A percentile compares a stretch with the other conserved stretches of the same genome.
Conservation (phyloP, 2,797 vertebrate species). For the Lacerta viridis region DNA sequence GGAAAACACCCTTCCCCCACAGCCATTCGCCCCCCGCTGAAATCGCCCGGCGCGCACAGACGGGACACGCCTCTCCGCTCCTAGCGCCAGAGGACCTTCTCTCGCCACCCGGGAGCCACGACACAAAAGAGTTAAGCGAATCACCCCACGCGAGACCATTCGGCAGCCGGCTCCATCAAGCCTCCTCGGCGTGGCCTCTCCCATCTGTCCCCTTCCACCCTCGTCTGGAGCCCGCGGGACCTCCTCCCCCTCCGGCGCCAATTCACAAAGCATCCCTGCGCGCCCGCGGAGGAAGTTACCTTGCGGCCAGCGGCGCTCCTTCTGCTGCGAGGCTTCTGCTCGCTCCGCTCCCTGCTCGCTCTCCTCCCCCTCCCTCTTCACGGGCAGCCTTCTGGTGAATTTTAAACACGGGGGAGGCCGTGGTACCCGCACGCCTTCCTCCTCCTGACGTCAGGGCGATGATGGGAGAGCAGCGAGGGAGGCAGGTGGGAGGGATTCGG, state of each 20-base stretch:
- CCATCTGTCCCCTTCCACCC: conserved; percentile 43
- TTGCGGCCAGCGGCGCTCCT: conserved; percentile 27
- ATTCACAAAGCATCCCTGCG: conserved; percentile 54
- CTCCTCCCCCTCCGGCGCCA: conserved; percentile 3
- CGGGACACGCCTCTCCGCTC: rapidly evolving
- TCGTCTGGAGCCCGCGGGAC: too few species aligned
- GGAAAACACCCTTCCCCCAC: conserved; percentile 8
- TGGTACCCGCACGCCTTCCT: conserved; percentile 70
- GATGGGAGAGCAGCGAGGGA: conserved; percentile 48
- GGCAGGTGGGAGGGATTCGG: conserved; percentile 75
- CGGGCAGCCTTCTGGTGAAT: conserved; percentile 51
- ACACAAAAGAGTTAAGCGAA: conserved; percentile 29
- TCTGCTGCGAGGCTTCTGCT: conserved; percentile 21
- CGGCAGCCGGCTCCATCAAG: conserved; percentile 17
- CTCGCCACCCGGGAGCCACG: not conserved
- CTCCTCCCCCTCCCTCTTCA: not conserved
- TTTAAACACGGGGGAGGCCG: conserved; percentile 53
- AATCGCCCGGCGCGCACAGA: not conserved
- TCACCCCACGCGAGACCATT: not conserved
- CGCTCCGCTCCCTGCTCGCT: not conserved
- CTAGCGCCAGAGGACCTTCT: conserved; percentile 50
- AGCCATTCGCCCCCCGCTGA: conserved; percentile 12
- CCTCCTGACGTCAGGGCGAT: conserved; percentile 80
- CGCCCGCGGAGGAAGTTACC: conserved; percentile 14
- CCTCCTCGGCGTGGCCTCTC: not conserved